phyloP scores from a whole-genome alignment of 2,797 vertebrate species.

The Bradypodion ventrale region DNA sequence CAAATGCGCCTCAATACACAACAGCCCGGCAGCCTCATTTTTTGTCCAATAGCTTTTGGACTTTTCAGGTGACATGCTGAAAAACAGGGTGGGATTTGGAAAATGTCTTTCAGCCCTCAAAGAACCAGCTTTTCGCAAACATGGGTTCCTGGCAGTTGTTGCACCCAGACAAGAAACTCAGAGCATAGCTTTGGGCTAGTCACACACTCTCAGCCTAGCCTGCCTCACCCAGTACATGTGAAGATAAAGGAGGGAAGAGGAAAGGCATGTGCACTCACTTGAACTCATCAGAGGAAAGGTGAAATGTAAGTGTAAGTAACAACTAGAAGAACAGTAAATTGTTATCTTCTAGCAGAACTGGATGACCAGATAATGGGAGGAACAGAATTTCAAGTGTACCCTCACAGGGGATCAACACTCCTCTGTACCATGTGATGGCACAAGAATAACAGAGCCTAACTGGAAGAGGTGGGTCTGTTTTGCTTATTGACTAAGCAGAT shows the following conservation, averaged over 20 bases:
- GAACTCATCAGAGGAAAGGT: no score
- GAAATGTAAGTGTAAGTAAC: no score
- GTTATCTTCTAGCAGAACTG: background rate
- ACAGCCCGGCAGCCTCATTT: background rate
- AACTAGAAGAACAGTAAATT: no score
- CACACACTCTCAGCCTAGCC: no score
- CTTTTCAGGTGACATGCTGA: background rate
- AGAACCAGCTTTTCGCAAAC: background rate
- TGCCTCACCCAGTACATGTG: no score
- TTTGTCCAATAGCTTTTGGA: no score
- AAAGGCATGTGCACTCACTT: no score
- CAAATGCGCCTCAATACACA: no score
- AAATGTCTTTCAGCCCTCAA: background rate
- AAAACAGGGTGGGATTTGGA: background rate
- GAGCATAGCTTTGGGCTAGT: no score
- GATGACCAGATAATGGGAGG: background rate
- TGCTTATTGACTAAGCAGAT: background rate
- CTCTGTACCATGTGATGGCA: background rate
- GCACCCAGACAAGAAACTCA: no score
- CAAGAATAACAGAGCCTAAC: background rate
- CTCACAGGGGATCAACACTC: background rate
- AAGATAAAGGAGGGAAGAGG: no score
- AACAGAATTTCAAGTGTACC: background rate
- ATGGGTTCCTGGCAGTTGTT: background rate
- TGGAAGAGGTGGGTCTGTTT: background rate